Evolutionary conservation across 92 coral and sea anemone species (phyloP).

Genomic region (Epizoanthus stellaris): DNA sequence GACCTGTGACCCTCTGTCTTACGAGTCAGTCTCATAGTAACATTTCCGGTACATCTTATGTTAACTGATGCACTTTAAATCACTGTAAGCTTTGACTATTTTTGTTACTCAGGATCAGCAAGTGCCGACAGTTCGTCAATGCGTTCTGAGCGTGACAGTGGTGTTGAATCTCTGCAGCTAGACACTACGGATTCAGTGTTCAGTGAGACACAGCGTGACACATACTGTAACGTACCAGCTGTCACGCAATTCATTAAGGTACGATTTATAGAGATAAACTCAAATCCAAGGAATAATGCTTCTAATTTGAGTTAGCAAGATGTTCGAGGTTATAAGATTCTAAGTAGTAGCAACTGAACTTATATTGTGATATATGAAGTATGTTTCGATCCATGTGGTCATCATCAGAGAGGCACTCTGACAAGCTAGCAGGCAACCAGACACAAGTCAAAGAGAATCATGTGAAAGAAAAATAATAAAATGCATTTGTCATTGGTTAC

Average conservation of each 20-base stretch:
- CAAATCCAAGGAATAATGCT: neutral
- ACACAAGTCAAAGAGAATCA: too few species aligned
- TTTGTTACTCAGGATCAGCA: constrained; percentile 48
- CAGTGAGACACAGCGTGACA: constrained; percentile 28
- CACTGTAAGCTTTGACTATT: neutral
- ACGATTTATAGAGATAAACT: neutral
- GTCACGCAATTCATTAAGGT: constrained; percentile 83
- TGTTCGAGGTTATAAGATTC: too few species aligned
- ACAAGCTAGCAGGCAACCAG: neutral
- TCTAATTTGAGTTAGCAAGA: too few species aligned
- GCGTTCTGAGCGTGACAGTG: constrained; percentile 69
- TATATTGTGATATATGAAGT: too few species aligned
- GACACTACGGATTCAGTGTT: constrained; percentile 20
- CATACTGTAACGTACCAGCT: constrained; percentile 67
- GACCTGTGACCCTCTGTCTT: too few species aligned
- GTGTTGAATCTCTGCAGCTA: constrained; percentile 34
- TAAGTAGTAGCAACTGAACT: too few species aligned
- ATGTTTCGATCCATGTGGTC: too few species aligned
- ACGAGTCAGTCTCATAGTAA: too few species aligned
- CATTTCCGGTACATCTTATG: too few species aligned
- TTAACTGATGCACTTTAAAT: neutral
- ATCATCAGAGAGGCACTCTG: too few species aligned
- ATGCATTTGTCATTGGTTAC: too few species aligned
- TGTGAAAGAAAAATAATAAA: too few species aligned
- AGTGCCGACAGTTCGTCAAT: constrained; percentile 64